A percentile compares a stretch with the other conserved stretches of the same genome.
Conservation (phyloP, 2,888 invertebrate species). For the Monochamus alternatus region DNA sequence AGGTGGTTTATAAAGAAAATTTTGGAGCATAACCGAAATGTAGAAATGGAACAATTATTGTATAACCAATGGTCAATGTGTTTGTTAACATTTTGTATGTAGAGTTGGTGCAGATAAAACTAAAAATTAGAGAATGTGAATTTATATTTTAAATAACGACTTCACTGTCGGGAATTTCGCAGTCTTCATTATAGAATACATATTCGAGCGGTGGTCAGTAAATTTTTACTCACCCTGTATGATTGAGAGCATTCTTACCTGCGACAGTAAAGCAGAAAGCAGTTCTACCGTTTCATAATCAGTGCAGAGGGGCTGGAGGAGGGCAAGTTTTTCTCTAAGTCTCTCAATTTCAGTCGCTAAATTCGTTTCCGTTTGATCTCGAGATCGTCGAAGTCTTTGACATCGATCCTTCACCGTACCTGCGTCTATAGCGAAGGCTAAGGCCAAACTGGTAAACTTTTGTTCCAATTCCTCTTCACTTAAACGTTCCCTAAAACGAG, state of each 20-base stretch:
- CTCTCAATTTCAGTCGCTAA: conserved; percentile 73
- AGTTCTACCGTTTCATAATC: conserved; percentile 73
- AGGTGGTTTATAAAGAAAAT: too few relatives aligned
- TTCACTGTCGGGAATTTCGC: too few relatives aligned
- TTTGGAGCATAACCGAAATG: too few relatives aligned
- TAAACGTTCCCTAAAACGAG: conserved; percentile 64
- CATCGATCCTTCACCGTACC: conserved; percentile 73
- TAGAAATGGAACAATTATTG: too few relatives aligned
- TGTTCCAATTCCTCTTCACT: conserved; percentile 71
- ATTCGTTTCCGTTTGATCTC: conserved; percentile 76
- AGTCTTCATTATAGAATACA: too few relatives aligned
- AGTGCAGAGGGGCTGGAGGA: conserved; percentile 71
- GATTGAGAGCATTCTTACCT: conserved; percentile 60
- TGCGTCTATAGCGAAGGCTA: conserved; percentile 76
- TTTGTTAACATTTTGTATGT: too few relatives aligned
- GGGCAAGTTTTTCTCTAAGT: conserved; percentile 68
- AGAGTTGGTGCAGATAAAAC: too few relatives aligned
- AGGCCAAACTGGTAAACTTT: conserved; percentile 73
- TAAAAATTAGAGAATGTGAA: too few relatives aligned
- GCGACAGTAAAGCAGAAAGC: conserved; percentile 71
- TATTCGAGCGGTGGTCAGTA: too few relatives aligned
- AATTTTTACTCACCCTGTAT: too few relatives aligned
- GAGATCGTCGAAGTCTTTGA: conserved; percentile 73
- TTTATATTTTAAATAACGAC: too few relatives aligned
- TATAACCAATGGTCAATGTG: too few relatives aligned